A percentile compares a stretch with the other conserved stretches of the same genome.
These are phyloP conservation scores for Agrochola lychnidis DNA, from an alignment of 2,888 invertebrate species.

Conservation along the genomic window DNA sequence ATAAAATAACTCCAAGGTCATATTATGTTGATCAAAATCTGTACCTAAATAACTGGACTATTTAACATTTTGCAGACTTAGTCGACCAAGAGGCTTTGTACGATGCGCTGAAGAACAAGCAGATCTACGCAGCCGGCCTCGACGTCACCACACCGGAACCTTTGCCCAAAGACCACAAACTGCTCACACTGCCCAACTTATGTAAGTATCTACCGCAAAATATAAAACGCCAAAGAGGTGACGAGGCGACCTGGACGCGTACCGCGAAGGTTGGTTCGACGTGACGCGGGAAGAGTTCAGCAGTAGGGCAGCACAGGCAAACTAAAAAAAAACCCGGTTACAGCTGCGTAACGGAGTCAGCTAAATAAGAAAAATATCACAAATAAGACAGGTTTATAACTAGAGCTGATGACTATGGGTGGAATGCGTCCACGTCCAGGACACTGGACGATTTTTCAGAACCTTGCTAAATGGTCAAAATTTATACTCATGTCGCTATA, in stretches of 20 bases:
- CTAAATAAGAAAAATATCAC: background rate
- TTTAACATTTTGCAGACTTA: slow-evolving; percentile 83
- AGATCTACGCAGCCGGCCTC: slow-evolving; percentile 96
- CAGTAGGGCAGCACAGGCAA: background rate
- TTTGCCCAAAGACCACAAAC: slow-evolving; percentile 94
- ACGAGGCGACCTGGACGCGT: background rate
- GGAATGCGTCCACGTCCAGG: background rate
- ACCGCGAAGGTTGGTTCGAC: background rate
- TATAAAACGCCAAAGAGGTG: background rate
- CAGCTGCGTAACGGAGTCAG: background rate
- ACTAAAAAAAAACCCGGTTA: background rate
- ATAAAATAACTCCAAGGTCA: background rate
- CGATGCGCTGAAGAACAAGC: slow-evolving; percentile 93
- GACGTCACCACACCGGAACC: slow-evolving; percentile 98
- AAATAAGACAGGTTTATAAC: background rate
- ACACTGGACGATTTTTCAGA: background rate
- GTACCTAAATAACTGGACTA: background rate
- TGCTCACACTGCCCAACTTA: slow-evolving; percentile 92
- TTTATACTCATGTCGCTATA: background rate
- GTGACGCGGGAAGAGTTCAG: background rate
- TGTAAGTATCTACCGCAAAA: slow-evolving; percentile 75
- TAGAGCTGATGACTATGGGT: background rate
- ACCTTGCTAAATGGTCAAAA: background rate
- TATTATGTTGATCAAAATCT: background rate
- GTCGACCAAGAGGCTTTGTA: slow-evolving; percentile 95